Evolutionary conservation across 2,113 vertebrate species (phyloP), one percentile per base, ranked within the genome.

Genomic region (Rynchops niger): DNA sequence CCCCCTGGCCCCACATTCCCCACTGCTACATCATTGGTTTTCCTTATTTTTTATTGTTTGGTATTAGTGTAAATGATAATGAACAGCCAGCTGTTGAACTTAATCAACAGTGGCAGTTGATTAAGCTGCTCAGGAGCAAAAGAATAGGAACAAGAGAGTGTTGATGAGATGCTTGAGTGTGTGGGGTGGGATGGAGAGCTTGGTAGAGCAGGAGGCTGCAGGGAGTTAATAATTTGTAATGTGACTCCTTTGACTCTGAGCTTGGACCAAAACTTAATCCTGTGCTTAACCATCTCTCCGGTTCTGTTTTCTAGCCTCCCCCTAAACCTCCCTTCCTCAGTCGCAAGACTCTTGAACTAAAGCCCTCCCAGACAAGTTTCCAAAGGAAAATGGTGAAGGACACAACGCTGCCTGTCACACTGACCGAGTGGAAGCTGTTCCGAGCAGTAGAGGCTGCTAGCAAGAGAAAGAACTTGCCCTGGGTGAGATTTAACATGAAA

Each of bases 261-360:
- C 40, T 72, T n/a, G 69, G 43, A 40, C n/a, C 29, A 93, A 61
- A 79, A 21, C 65, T 91, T 15, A 4, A 18, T 67, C 45, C 63
- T 20, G 12, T 6, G 0, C 22, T 86, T 50, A 34, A 27, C 43
- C 38, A 11, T 52, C 43, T 74, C 50, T 84, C 77, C 78, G 47
- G 34, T 94, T 62, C 70, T 86, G 18, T 83, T 86, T 90, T 88
- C 85, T 20, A 99, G 99, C 97, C 98, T 61, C 98, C 99, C 65
- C 98, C 98, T 15, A 99, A 99, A 93, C 98, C 98, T 80, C 97
- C 98, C 30, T 99, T 98, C 16, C 93, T 99, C 83, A 94, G 95
- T 82, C 96, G 96, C 38, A 98, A 98, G 56, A 96, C 97, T 6
- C 97, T 98, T 56, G 97, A 98, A 50, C 91, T 98, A 61, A 99